These are phyloP conservation scores for Antedon mediterranea DNA, from an alignment of 53 echinoderm and acorn worm species.

Conservation along the genomic window DNA sequence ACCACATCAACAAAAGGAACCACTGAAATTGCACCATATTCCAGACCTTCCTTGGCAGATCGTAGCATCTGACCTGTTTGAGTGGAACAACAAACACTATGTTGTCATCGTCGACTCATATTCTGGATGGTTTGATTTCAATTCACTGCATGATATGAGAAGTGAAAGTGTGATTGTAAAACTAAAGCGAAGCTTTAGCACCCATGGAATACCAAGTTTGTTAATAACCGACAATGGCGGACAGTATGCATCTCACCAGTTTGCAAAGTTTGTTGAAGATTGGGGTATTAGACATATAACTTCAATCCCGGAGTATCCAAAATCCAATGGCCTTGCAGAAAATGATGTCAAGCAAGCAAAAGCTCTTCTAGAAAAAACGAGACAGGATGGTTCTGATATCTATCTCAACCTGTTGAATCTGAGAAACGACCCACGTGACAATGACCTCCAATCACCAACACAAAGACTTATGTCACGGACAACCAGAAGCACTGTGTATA, in stretches of 20 bases:
- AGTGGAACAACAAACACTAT: constrained; percentile 29
- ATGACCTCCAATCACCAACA: constrained; percentile 33
- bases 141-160: constrained; percentile 2
- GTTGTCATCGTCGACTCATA: constrained; percentile 26
- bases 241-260: constrained; percentile 9
- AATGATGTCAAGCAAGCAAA: constrained; percentile 12
- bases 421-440: constrained; percentile 24
- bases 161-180: constrained; percentile 9
- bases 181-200: constrained; percentile 17
- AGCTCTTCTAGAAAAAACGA: constrained; percentile 2
- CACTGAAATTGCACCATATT: background rate
- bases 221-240: constrained; percentile 21
- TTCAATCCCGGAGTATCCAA: constrained; percentile 3
- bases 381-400: constrained; percentile 6
- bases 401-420: constrained; percentile 22
- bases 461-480: constrained; percentile 28
- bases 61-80: constrained; percentile 16
- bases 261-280: constrained; percentile 14
- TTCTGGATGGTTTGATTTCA: constrained; percentile 32
- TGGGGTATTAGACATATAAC: too few relatives aligned
- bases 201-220: constrained; percentile 14
- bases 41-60: background rate
- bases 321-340: constrained; percentile 5
- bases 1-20: constrained; percentile 21
- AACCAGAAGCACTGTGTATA: constrained; percentile 21